Conservation (phyloP, 2,888 invertebrate genomes). For the Pyralis farinalis region DNA sequence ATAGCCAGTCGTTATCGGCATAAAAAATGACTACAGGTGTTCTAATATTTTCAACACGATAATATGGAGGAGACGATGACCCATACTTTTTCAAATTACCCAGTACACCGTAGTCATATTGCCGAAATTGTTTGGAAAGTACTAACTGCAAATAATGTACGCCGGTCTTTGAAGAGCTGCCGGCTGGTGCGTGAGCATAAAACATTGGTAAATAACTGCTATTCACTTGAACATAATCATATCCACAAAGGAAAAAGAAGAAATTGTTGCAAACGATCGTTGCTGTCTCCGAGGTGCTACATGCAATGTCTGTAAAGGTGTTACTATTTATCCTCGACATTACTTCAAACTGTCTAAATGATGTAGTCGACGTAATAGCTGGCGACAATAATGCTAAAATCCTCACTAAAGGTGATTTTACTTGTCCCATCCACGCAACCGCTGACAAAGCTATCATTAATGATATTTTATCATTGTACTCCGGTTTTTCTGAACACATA, state of each 20-base stretch:
- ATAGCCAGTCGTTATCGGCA: conserved; percentile 7
- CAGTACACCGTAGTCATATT: not conserved
- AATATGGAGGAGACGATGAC: not conserved
- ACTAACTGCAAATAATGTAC: not conserved
- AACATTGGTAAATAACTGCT: not conserved
- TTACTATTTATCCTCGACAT: not conserved
- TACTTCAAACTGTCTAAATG: not conserved
- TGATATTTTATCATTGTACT: conserved; percentile 72
- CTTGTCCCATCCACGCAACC: conserved; percentile 72
- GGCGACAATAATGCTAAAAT: conserved; percentile 21
- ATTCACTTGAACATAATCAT: not conserved
- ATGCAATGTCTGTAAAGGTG: not conserved
- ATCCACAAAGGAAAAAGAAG: not conserved
- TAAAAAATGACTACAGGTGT: conserved; percentile 13
- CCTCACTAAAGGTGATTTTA: conserved; percentile 51
- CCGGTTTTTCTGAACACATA: conserved; percentile 80
- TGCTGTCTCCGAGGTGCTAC: not conserved
- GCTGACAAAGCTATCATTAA: conserved; percentile 81
- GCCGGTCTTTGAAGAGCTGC: not conserved
- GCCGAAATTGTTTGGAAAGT: not conserved
- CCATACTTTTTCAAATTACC: not conserved
- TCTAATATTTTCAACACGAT: conserved; percentile 12
- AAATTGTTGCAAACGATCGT: not conserved
- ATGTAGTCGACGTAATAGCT: not conserved
- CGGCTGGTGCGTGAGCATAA: not conserved